Evolutionary conservation across 2,797 vertebrate species (phyloP).

Genomic region (Stomatorhinus walkeri): DNA sequence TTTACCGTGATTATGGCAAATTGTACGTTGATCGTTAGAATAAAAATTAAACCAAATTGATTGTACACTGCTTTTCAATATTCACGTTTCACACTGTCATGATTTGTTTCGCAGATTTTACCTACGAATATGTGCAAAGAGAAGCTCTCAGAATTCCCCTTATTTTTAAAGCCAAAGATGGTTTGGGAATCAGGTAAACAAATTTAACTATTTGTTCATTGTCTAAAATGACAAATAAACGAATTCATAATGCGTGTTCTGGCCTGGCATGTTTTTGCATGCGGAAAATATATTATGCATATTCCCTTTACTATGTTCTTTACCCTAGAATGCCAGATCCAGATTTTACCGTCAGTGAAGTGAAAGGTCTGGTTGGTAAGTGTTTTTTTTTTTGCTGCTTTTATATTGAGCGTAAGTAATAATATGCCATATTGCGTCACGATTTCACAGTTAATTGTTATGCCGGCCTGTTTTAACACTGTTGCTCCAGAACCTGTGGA

Average conservation of each 20-base stretch:
- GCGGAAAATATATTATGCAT: not conserved
- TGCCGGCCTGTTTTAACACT: not conserved
- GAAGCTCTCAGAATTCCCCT: conserved; percentile 85
- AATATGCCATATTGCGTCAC: not conserved
- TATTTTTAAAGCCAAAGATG: conserved; percentile 84
- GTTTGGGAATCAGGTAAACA: conserved; percentile 90
- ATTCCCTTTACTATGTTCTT: conserved; percentile 25
- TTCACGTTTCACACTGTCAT: not conserved
- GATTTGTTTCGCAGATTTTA: conserved; percentile 72
- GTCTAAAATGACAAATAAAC: not conserved
- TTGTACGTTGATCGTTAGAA: not conserved
- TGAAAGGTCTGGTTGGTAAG: conserved; percentile 96
- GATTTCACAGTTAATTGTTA: not conserved
- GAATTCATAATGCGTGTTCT: not conserved
- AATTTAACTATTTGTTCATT: not conserved
- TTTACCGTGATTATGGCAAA: not conserved
- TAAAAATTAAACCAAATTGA: not conserved
- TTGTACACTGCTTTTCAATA: not conserved
- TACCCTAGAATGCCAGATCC: conserved; percentile 82
- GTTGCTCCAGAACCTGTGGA: not conserved
- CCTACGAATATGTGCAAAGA: conserved; percentile 91
- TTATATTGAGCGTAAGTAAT: conserved; percentile 10
- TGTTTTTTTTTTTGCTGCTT: conserved; percentile 34
- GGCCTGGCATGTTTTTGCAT: not conserved
- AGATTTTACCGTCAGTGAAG: conserved; percentile 86